Percentiles rank a stretch among this genome's conserved stretches.
These are phyloP conservation scores for Octodonta nipae DNA, from an alignment of 2,888 invertebrate genomes.

Conservation along the genomic window DNA sequence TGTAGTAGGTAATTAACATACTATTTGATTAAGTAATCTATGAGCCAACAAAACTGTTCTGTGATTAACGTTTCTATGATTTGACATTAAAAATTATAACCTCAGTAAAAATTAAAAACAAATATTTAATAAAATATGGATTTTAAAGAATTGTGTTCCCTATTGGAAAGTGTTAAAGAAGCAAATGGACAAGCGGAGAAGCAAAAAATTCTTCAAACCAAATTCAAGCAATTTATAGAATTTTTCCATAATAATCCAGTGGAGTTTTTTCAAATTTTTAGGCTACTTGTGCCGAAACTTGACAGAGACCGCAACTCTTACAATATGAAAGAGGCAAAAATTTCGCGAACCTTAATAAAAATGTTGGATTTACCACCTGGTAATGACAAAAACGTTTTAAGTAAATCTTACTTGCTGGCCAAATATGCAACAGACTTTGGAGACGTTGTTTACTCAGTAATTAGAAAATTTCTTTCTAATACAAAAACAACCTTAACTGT, in stretches of 20 bases:
- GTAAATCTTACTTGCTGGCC: slow-evolving; percentile 36
- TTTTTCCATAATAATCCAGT: slow-evolving; percentile 7
- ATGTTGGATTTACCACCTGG: slow-evolving; percentile 57
- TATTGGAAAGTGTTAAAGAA: slow-evolving; percentile 48
- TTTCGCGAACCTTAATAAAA: slow-evolving; percentile 61
- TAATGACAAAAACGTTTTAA: slow-evolving; percentile 43
- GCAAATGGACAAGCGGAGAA: slow-evolving; percentile 39
- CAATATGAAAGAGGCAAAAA: slow-evolving; percentile 65
- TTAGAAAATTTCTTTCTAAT: slow-evolving; percentile 43
- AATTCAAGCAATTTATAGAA: slow-evolving; percentile 29
- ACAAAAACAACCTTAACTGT: slow-evolving; percentile 44
- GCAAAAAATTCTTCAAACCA: slow-evolving; percentile 13
- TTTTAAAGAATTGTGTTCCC: slow-evolving; percentile 41
- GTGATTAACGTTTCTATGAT: too few relatives aligned
- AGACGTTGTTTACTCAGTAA: slow-evolving; percentile 58
- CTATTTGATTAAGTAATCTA: too few relatives aligned
- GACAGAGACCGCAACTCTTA: slow-evolving; percentile 72
- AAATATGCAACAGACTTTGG: slow-evolving; percentile 61
- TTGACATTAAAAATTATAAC: too few relatives aligned
- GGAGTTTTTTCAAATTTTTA: slow-evolving; percentile 55
- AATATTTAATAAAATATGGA: too few relatives aligned
- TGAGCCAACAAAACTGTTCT: too few relatives aligned
- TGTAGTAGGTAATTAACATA: too few relatives aligned
- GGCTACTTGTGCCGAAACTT: slow-evolving; percentile 63
- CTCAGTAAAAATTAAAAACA: too few relatives aligned